Percentiles rank a stretch among this genome's conserved stretches.
Conservation (phyloP, 1,140 invertebrate genomes). For the Chionoecetes opilio region DNA sequence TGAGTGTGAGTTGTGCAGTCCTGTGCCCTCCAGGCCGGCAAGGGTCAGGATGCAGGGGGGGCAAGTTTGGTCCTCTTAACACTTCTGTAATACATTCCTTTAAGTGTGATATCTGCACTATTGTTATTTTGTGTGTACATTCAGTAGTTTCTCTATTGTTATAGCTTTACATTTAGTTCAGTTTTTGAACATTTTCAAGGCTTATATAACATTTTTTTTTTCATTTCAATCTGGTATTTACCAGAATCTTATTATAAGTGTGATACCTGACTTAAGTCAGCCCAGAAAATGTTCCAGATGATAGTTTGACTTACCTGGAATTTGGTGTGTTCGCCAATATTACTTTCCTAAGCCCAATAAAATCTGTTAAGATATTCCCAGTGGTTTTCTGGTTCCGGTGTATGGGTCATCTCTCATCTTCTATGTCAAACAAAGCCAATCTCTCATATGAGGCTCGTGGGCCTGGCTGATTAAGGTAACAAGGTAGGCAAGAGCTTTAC, state of each 20-base stretch:
- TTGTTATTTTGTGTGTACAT: slow-evolving; percentile 80
- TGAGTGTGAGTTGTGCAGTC: slow-evolving; percentile 54
- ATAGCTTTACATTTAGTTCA: slow-evolving; percentile 79
- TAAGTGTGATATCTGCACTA: slow-evolving; percentile 79
- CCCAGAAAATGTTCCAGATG: slow-evolving; percentile 79
- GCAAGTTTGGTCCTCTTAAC: slow-evolving; percentile 67
- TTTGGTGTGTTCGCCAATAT: slow-evolving; percentile 79
- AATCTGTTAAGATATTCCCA: slow-evolving; percentile 79
- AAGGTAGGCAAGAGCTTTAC: slow-evolving; percentile 80
- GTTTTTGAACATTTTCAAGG: slow-evolving; percentile 78
- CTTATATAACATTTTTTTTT: slow-evolving; percentile 73
- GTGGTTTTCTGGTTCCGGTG: slow-evolving; percentile 79
- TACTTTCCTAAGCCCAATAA: slow-evolving; percentile 79
- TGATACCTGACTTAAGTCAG: slow-evolving; percentile 70
- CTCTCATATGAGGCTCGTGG: slow-evolving; percentile 78
- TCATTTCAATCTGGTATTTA: slow-evolving; percentile 69
- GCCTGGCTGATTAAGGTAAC: slow-evolving; percentile 79
- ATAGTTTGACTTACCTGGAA: slow-evolving; percentile 77
- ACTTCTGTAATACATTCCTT: slow-evolving; percentile 79
- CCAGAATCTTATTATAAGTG: slow-evolving; percentile 73
- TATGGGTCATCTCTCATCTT: slow-evolving; percentile 79
- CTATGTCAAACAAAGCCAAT: slow-evolving; percentile 78
- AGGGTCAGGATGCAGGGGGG: slow-evolving; percentile 68
- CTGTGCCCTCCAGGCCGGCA: slow-evolving; percentile 65
- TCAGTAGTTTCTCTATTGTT: slow-evolving; percentile 79